Evolutionary conservation across 2,797 vertebrate species (phyloP), one percentile per base, ranked within the genome.

Genomic region (Acanthis flammea): DNA sequence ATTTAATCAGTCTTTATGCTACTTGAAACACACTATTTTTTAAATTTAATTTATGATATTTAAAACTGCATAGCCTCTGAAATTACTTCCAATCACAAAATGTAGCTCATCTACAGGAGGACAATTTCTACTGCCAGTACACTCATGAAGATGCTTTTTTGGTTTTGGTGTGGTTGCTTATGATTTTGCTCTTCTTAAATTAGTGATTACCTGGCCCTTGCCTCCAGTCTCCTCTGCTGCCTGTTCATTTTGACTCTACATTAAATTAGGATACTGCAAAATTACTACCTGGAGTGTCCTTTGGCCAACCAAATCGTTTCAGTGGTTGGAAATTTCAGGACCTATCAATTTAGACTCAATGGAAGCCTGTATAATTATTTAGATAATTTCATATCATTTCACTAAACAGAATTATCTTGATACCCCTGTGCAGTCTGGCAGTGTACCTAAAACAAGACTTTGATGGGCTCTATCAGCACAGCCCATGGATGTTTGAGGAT

Each of bases 341-440:
- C 60, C 65, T 90, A n/a, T 86, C 75, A 86, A 74, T 95, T 94
- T 86, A 39, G 31, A 73, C 23, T 86, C 63, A 42, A 6, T 71
- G 57, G 31, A 21, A 35, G 44, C 35, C 19, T 23, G 11, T 74
- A 3, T 76, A 85, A 86, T 90, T 95, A 10, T 65, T 84, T 47
- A 39, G 74, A 50, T 86, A n/a, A 87, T 87, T 92, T 65, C 17
- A 39, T 33, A 30, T 65, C 58, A 78, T 82, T 92, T 89, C 14
- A 25, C 63, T 63, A 47, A 73, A 74, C 60, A 87, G 44, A 50
- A 30, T 91, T 91, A 82, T 73, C 86, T 77, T 80, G 3, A 53
- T 68, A 41, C 7, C 48, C 44, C 53, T 42, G 19, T 66, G 74
- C 44, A 31, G 30, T 57, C 42, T 31, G 28, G 53, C 50, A 58